Evolutionary conservation across 2,797 vertebrate genomes (phyloP).

Genomic region (Cynodonichthys magdalenae): DNA sequence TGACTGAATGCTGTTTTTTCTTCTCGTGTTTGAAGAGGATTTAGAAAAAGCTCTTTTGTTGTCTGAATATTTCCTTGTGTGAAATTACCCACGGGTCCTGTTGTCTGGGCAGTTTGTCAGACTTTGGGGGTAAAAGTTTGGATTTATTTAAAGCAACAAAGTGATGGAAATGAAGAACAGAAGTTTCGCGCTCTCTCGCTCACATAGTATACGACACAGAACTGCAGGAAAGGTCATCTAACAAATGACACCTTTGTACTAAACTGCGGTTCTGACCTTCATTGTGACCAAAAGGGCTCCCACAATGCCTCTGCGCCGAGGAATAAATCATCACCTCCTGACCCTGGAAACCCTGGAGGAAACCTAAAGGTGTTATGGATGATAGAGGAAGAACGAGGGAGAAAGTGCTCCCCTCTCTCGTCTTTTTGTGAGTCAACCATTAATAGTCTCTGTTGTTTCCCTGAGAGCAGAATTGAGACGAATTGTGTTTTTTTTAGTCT

Average conservation of each 20-base stretch:
- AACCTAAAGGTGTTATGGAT: constrained; percentile 69
- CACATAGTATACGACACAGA: constrained; percentile 49
- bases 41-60: constrained; percentile 53
- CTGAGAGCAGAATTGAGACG: constrained; percentile 78
- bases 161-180: constrained; percentile 54
- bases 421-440: constrained; percentile 75
- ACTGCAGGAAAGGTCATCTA: constrained; percentile 68
- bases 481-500: constrained; percentile 74
- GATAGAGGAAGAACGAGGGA: constrained; percentile 39
- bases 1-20: constrained; percentile 46
- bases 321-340: constrained; percentile 76
- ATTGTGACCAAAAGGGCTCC: constrained; percentile 59
- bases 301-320: constrained; percentile 67
- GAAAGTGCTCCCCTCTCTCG: constrained; percentile 62
- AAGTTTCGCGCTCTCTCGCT: constrained; percentile 13
- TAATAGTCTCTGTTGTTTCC: constrained; percentile 76
- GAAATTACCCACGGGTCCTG: constrained; percentile 46
- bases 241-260: constrained; percentile 74
- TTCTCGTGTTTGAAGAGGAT: constrained; percentile 33
- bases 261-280: constrained; percentile 62
- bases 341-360: constrained; percentile 63
- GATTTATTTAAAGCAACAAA: constrained; percentile 54
- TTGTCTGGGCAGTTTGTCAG: constrained; percentile 33
- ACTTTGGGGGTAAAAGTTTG: constrained; percentile 38
- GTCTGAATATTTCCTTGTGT: constrained; percentile 51